These are phyloP conservation scores for Hemithea aestivaria DNA, from an alignment of 2,888 invertebrate species.

Conservation along the genomic window DNA sequence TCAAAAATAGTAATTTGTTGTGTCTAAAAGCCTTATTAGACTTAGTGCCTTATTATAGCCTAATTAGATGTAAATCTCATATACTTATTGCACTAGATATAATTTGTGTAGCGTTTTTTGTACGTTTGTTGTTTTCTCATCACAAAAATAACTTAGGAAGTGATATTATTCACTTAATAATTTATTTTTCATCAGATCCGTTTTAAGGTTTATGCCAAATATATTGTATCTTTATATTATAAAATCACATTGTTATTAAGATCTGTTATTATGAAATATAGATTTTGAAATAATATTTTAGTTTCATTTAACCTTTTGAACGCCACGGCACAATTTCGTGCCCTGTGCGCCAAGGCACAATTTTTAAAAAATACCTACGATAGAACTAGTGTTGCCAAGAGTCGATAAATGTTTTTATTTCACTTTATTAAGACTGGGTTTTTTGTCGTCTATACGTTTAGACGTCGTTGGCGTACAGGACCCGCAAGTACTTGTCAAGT, in stretches of 20 bases:
- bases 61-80: conserved; percentile 25
- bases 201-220: conserved; percentile 76
- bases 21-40: conserved; percentile 47
- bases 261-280: conserved; percentile 72
- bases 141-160: conserved; percentile 38
- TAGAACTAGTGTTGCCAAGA: too few relatives aligned
- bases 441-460: too few relatives aligned
- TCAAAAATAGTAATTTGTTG: conserved; percentile 1
- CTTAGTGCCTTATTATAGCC: conserved; percentile 56
- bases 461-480: too few relatives aligned
- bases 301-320: too few relatives aligned
- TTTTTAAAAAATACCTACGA: too few relatives aligned
- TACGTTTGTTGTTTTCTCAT: conserved; percentile 42
- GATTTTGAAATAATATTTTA: conserved; percentile 54
- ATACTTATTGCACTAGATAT: conserved; percentile 21
- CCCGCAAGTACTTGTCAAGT: too few relatives aligned
- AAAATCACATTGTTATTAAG: conserved; percentile 72
- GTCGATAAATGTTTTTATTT: too few relatives aligned
- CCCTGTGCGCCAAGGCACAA: too few relatives aligned
- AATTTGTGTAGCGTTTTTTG: conserved; percentile 17
- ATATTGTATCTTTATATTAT: conserved; percentile 68
- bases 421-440: too few relatives aligned
- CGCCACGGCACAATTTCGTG: too few relatives aligned
- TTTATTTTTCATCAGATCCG: conserved; percentile 53
- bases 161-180: conserved; percentile 32